Conservation (phyloP, 2,113 vertebrate genomes). For the Cephalopterus ornatus region DNA sequence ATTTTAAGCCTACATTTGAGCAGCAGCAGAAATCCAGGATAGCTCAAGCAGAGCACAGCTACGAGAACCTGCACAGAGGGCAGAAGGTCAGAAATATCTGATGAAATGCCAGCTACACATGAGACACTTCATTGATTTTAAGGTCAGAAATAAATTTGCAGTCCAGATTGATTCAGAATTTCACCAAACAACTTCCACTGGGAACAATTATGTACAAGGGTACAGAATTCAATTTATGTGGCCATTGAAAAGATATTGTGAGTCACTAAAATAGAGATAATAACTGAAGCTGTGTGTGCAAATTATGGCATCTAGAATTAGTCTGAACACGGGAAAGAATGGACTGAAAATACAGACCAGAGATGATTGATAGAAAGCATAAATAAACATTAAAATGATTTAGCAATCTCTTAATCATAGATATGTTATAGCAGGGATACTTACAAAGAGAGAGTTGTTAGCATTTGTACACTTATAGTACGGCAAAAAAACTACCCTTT, state of each 20-base stretch:
- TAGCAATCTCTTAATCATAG: neutral
- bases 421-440: neutral
- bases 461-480: neutral
- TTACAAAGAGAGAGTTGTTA: neutral
- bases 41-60: neutral
- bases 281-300: neutral
- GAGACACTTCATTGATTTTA: neutral
- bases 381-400: constrained; percentile 2
- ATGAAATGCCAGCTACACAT: neutral
- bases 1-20: neutral
- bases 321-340: neutral
- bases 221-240: neutral
- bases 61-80: neutral
- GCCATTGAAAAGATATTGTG: neutral
- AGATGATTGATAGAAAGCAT: neutral
- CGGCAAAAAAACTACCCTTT: neutral
- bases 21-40: neutral
- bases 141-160: neutral
- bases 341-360: neutral
- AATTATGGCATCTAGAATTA: neutral
- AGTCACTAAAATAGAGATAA: neutral
- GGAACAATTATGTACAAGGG: neutral
- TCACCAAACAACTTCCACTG: neutral
- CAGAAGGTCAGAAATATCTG: neutral
- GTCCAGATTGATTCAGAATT: neutral